phyloP scores from a whole-genome alignment of 2,113 vertebrate species.

The Festucalex cinctus region DNA sequence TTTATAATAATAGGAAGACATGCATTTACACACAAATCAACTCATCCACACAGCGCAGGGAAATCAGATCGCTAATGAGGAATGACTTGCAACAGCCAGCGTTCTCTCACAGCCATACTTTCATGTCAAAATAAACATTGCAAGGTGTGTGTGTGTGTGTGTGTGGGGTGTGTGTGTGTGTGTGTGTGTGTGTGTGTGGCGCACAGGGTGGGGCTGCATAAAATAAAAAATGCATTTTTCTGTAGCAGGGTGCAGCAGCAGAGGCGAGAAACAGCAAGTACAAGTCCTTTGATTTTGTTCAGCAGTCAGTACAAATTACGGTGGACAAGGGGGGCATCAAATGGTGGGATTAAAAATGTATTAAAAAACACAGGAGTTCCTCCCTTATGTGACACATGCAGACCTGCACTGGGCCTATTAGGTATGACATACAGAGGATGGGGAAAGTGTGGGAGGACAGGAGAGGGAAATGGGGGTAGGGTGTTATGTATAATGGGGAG shows the following conservation, averaged over 20 bases:
- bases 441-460: conserved; percentile 15
- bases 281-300: conserved; percentile 70
- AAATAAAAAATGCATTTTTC: conserved; percentile 59
- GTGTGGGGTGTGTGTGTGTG: no score
- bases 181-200: conserved; percentile 32
- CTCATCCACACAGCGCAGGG: conserved; percentile 23
- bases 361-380: conserved; percentile 70
- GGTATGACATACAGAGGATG: conserved; percentile 53
- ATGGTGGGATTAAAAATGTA: conserved; percentile 73
- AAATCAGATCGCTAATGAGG: conserved; percentile 59
- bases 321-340: conserved; percentile 71
- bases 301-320: conserved; percentile 73
- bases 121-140: conserved; percentile 67
- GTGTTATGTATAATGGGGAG: conserved; percentile 27
- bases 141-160: conserved; percentile 40
- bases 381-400: conserved; percentile 66
- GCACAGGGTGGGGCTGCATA: not conserved
- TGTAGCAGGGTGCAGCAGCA: conserved; percentile 44
- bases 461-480: conserved; percentile 25
- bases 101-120: conserved; percentile 54
- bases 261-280: conserved; percentile 53
- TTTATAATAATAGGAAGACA: conserved; percentile 30
- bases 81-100: conserved; percentile 58
- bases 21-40: conserved; percentile 18
- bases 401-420: conserved; percentile 57